Base-by-base conservation (phyloP, 53 echinoderm and acorn worm species). In the Temnopleurus reevesii region DNA sequence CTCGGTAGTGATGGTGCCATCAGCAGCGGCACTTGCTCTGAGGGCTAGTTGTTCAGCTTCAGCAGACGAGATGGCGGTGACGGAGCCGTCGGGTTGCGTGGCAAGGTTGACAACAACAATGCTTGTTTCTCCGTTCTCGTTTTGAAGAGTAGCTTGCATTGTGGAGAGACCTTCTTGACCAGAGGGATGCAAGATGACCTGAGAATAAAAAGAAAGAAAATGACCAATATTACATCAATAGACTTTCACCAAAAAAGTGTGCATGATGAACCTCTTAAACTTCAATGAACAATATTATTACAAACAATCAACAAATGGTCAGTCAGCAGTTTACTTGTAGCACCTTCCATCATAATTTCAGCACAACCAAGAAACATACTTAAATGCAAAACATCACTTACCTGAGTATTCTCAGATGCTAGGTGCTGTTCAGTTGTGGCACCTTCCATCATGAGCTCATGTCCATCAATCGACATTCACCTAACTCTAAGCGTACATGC, bases 321-420 rank as follows among this genome's bases (percentile, higher is more conserved):
- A n/a, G n/a, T n/a, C n/a, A n/a, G n/a, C n/a, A n/a, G n/a, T 91
- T 97, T 95, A 46, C 93, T 95, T 63, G 93, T 95, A 41, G 97
- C 92, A 8, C 91, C 89, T 66, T 93, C 90, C 92, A 95, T 91
- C 36, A 90, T 94, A 41, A 91, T 93, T 77, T 93, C 89, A 2
- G 89, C 76, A 8, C 54, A 60, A 12, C 51, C 79, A 13, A 83
- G 35, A 19, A 83, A 44, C 2, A 55, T 55, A 2, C n/a, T n/a
- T n/a, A n/a, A n/a, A n/a, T n/a, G n/a, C n/a, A n/a, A n/a, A n/a
- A n/a, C n/a, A n/a, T n/a, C n/a, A n/a, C n/a, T 36, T 76, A 97
- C 97, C 89, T 95, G 97, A 18, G 97, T 93, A 24, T 94, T 93
- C 71, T 95, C 95, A n/a, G 90, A 91, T 0, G n/a, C n/a, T n/a